Conservation (phyloP, 2,113 vertebrate genomes). For the Thamnophis sirtalis region DNA sequence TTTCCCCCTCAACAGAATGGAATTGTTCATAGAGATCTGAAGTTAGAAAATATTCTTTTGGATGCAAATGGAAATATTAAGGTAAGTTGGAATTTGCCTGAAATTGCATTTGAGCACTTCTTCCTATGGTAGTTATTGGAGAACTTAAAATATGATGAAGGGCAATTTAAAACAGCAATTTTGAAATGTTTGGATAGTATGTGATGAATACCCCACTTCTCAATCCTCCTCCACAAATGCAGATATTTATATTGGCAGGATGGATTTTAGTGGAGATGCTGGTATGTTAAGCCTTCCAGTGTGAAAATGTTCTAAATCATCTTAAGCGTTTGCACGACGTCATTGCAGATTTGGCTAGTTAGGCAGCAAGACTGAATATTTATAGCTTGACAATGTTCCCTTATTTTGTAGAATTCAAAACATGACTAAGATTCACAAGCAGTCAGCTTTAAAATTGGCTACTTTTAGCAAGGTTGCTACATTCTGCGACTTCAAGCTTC, state of each 20-base stretch:
- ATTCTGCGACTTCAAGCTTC: neutral
- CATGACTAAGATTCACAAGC: neutral
- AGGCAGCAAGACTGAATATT: neutral
- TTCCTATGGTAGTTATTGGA: neutral
- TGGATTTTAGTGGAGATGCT: neutral
- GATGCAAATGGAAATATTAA: slow-evolving; percentile 89
- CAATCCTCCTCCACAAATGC: neutral
- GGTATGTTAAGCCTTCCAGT: neutral
- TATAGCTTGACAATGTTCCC: neutral
- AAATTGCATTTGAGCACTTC: neutral
- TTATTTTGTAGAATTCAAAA: neutral
- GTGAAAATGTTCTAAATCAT: neutral
- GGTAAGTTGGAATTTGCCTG: slow-evolving; percentile 64
- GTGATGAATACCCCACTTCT: neutral
- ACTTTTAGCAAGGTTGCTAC: neutral
- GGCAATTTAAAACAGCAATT: neutral
- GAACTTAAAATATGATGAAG: neutral
- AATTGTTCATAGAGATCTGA: slow-evolving; percentile 93
- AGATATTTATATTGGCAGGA: neutral
- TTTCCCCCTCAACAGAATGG: slow-evolving; percentile 75
- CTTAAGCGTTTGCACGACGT: neutral
- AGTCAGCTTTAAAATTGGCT: neutral
- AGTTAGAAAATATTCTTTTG: slow-evolving; percentile 95
- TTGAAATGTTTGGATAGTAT: neutral
- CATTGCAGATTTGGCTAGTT: neutral